Percentiles rank a stretch among this genome's conserved stretches.
Evolutionary conservation across 2,113 vertebrate species (phyloP).

Genomic region (Pao palembangensis): DNA sequence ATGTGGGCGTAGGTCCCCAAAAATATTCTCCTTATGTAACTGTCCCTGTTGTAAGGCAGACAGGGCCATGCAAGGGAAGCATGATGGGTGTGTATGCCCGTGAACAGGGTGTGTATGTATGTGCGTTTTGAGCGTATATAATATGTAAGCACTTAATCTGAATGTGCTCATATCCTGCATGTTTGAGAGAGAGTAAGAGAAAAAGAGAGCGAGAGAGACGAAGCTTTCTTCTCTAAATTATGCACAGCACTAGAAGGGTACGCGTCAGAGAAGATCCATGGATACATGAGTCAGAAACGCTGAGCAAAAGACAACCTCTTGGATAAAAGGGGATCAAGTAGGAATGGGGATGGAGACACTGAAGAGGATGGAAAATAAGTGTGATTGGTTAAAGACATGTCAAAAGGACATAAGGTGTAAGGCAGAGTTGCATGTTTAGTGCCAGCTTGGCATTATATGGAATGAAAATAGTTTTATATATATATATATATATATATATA

Average conservation of each 20-base stretch:
- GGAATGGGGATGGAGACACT: neutral
- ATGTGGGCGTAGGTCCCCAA: constrained; percentile 53
- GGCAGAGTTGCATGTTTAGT: no score
- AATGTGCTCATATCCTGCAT: constrained; percentile 18
- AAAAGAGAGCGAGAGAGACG: neutral
- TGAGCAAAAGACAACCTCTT: constrained; percentile 26
- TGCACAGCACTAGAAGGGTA: constrained; percentile 54
- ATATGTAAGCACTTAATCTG: constrained; percentile 28
- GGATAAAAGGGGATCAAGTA: neutral
- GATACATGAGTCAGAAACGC: constrained; percentile 51
- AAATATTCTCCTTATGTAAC: constrained; percentile 73
- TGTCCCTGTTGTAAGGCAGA: constrained; percentile 53
- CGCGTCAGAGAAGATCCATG: constrained; percentile 46
- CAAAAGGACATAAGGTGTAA: no score
- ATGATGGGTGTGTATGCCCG: constrained; percentile 29
- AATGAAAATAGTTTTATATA: no score
- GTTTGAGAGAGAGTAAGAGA: constrained; percentile 25
- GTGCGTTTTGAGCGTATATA: constrained; percentile 9
- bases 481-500: no score
- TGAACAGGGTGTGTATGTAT: constrained; percentile 3
- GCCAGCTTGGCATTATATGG: no score
- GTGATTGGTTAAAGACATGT: no score
- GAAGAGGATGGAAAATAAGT: neutral
- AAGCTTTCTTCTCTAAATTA: constrained; percentile 58
- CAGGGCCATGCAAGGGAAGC: constrained; percentile 45